These are phyloP conservation scores for Temnopleurus reevesii DNA, from an alignment of 53 echinoderm and acorn worm genomes.

Conservation along the genomic window DNA sequence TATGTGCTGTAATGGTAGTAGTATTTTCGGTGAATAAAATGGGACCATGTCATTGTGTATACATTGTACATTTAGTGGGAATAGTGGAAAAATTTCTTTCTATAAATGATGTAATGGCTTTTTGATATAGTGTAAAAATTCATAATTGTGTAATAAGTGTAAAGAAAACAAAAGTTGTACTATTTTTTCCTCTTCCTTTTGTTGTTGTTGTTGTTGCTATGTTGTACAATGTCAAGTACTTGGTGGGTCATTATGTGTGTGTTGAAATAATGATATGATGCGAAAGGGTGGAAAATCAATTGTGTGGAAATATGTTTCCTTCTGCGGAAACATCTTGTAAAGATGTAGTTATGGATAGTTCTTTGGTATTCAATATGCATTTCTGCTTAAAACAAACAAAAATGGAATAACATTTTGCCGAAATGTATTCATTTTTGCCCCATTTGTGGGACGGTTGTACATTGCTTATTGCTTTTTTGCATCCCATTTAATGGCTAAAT, in stretches of 20 bases:
- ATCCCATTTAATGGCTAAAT: slow-evolving; percentile 17
- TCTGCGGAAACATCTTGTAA: neutral
- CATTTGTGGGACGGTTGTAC: neutral
- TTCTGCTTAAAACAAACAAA: slow-evolving; percentile 9
- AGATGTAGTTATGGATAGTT: neutral
- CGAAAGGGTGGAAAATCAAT: neutral
- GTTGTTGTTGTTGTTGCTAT: slow-evolving; percentile 26
- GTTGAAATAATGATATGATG: neutral
- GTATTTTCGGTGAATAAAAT: neutral
- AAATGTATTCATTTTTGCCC: neutral
- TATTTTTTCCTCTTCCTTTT: slow-evolving; percentile 37
- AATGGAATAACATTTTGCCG: neutral
- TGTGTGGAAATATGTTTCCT: neutral
- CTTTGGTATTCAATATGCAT: slow-evolving; percentile 30
- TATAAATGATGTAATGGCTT: slow-evolving; percentile 28
- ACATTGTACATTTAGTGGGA: slow-evolving; percentile 35
- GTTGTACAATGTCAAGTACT: slow-evolving; percentile 28
- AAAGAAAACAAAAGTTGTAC: slow-evolving; percentile 44
- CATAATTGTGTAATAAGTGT: slow-evolving; percentile 46
- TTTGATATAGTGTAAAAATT: slow-evolving; percentile 43
- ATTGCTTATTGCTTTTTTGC: slow-evolving; percentile 5
- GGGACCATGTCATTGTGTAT: neutral
- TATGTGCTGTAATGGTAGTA: neutral
- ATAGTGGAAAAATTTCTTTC: slow-evolving; percentile 30
- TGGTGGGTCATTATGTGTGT: neutral